Base-by-base conservation (phyloP, 2,797 vertebrate species). In the Trematomus bernacchii region DNA sequence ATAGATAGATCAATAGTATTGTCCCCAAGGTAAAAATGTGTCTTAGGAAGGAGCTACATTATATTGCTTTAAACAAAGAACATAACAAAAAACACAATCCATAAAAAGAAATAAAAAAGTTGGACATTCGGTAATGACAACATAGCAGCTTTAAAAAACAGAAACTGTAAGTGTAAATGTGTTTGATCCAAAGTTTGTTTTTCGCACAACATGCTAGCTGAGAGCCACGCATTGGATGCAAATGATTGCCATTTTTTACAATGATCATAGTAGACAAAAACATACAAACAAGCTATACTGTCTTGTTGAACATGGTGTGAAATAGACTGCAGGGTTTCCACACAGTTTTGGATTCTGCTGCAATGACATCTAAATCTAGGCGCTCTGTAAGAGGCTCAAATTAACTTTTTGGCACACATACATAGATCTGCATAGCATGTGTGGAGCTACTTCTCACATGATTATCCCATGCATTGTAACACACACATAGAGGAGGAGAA, bases 401-500 rank as follows among this genome's bases (percentile, higher is more conserved):
- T 73, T 55, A 27, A 12, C 19, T 33, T 42, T 76, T 80, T 27
- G 33, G 77, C 18, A 2, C 14, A 50, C 57, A 77, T 33, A 48
- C 54, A 33, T 67, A 80, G 30, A 72, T 44, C 66, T 79, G 64
- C 66, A 65, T 51, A 50, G 40, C 44, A 84, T 74, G 59, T 71
- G 50, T 47, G 60, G 18, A 72, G 71, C 46, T 82, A 85, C 82
- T 80, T 79, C 51, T 90, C 82, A 80, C 68, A 61, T 85, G 80
- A 88, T 82, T 80, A 87, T 75, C 68, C 60, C 48, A 69, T 75
- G 78, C 61, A 71, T 75, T 80, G 68, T 66, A 59, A 73, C 64
- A 65, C 52, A 80, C 50, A 64, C 18, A 78, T 52, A 67, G 63
- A 64, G 51, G 58, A 52, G 27, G 51, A 4, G 10, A 48, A 18